Percentiles rank a stretch among this genome's conserved stretches.
Conservation (phyloP, 2,888 invertebrate genomes). For the Asteroscopus sphinx region DNA sequence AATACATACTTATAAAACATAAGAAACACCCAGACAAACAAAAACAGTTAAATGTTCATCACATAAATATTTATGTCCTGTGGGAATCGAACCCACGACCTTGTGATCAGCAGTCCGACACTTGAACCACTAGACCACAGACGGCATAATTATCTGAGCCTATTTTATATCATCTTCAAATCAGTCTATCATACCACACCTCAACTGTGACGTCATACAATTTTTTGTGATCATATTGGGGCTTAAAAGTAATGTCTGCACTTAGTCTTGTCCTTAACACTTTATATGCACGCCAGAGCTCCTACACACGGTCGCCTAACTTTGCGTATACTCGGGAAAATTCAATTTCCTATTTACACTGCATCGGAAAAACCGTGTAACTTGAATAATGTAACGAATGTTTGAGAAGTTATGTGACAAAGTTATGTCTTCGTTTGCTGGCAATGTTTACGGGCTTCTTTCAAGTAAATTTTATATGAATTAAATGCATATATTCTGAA, state of each 20-base stretch:
- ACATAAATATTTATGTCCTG: no score
- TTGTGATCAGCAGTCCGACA: no score
- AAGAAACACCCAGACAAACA: no score
- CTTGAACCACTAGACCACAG: no score
- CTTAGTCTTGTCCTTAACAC: constrained; percentile 14
- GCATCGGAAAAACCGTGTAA: constrained; percentile 65
- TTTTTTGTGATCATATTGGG: no score
- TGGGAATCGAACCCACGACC: no score
- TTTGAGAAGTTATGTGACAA: constrained; percentile 54
- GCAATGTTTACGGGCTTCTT: constrained; percentile 18
- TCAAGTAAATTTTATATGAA: constrained; percentile 52
- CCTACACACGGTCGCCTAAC: constrained; percentile 57
- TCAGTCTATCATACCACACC: no score
- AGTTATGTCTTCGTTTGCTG: constrained; percentile 32
- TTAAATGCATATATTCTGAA: constrained; percentile 56
- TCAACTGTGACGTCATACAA: no score
- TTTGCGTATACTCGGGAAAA: constrained; percentile 58
- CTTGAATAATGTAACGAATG: constrained; percentile 68
- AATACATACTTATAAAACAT: no score
- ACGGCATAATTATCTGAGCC: no score
- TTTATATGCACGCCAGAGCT: constrained; percentile 24
- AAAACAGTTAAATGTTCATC: no score
- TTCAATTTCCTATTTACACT: constrained; percentile 64
- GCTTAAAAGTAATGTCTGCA: constrained; percentile 9
- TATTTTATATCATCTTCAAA: no score